Conservation (phyloP, 2,797 vertebrate genomes). For the Enteromius paludinosus region DNA sequence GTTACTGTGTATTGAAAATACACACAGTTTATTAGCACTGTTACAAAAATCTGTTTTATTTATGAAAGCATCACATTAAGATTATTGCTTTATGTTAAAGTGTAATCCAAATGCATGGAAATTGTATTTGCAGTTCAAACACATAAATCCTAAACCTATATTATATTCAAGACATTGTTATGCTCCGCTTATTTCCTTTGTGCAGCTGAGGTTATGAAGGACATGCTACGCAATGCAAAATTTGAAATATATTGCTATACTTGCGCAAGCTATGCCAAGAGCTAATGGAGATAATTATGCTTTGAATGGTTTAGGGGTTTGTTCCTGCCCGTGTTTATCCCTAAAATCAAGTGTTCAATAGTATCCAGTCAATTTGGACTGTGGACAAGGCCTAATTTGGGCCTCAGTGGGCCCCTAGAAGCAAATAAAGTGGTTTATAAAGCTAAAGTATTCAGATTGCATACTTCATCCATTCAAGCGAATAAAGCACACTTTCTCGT, state of each 20-base stretch:
- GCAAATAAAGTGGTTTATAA: conserved; percentile 25
- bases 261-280: conserved; percentile 17
- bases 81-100: background rate
- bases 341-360: conserved; percentile 28
- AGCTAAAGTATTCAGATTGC: conserved; percentile 22
- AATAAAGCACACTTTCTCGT: background rate
- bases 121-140: background rate
- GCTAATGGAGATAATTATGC: conserved; percentile 31
- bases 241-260: conserved; percentile 21
- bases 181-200: background rate
- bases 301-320: conserved; percentile 21
- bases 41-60: background rate
- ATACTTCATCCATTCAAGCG: conserved; percentile 6
- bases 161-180: conserved; percentile 1
- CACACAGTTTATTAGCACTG: background rate
- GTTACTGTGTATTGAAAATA: background rate
- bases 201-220: conserved; percentile 4
- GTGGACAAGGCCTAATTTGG: background rate
- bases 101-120: background rate
- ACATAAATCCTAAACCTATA: background rate
- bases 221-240: conserved; percentile 21
- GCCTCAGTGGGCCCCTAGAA: background rate
- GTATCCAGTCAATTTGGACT: conserved; percentile 16
- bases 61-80: background rate
- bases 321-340: background rate